Evolutionary conservation across 2,888 invertebrate species (phyloP).

Genomic region (Erebia ligea): DNA sequence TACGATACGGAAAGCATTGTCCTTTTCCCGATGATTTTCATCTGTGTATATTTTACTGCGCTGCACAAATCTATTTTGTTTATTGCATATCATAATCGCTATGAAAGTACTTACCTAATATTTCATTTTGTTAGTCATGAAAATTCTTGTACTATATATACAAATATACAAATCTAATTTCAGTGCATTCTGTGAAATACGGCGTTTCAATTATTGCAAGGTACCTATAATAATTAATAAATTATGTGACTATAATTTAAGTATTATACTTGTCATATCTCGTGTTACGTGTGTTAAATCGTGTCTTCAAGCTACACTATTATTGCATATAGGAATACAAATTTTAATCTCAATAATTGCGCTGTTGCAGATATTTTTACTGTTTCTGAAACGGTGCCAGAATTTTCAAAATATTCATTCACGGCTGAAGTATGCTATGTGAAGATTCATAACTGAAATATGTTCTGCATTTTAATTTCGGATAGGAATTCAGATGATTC

Average conservation of each 20-base stretch:
- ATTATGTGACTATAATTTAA: too few relatives aligned
- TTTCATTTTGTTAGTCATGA: too few relatives aligned
- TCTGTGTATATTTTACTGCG: neutral
- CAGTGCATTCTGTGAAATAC: too few relatives aligned
- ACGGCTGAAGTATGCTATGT: neutral
- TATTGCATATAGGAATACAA: neutral
- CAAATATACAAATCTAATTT: too few relatives aligned
- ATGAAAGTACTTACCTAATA: neutral
- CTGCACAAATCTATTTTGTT: neutral
- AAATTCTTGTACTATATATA: too few relatives aligned
- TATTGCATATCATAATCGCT: neutral
- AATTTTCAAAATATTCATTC: neutral
- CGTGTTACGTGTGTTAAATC: neutral
- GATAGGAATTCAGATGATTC: neutral
- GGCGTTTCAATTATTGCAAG: too few relatives aligned
- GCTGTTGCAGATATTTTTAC: slow-evolving; percentile 7
- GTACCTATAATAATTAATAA: too few relatives aligned
- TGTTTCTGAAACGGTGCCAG: slow-evolving; percentile 18
- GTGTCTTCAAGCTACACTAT: neutral
- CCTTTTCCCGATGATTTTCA: slow-evolving; percentile 5
- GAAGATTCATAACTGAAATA: neutral
- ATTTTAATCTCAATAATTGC: slow-evolving; percentile 9
- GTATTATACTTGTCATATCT: too few relatives aligned
- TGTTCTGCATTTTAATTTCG: neutral
- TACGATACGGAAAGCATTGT: slow-evolving; percentile 37